Evolutionary conservation across 2,113 vertebrate genomes (phyloP), one percentile per base, ranked within the genome.

Genomic region (Reinhardtius hippoglossoides): DNA sequence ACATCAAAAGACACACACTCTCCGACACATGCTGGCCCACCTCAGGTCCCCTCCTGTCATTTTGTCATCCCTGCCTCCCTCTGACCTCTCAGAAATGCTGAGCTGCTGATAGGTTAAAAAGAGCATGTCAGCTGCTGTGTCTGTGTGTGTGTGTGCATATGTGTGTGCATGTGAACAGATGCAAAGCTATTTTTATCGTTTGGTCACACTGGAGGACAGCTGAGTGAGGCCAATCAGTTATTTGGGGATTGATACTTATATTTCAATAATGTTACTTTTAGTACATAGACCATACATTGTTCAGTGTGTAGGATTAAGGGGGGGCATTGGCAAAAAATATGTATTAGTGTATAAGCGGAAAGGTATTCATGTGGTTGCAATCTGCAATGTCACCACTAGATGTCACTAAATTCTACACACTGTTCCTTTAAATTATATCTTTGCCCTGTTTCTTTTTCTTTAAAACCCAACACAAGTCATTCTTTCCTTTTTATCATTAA

Each of bases 181-280:
- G 89, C 71, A 78, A 52, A 50, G 76, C 76, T 93, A 89, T 92
- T 90, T 89, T 73, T 91, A 91, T 44, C 48, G 24, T 59, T 81
- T 58, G 54, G 77, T 76, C 61, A 23, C n/a, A 76, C 56, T 68
- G 66, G 35, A 63, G 44, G 85, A 88, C 87, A 91, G 87, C 88
- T 90, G 89, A 81, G 27, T 13, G 20, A 9, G 40, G 54, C 57
- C 31, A 40, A n/a, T 37, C 23, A 26, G 26, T 16, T 69, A 10
- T 2, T 68, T 27, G 57, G 16, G 16, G 20, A n/a, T 71, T 31
- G 40, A 14, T 48, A 13, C 12, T 56, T 1, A 44, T 35, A 5
- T 20, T 37, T 42, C 0, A 15, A 3, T 8, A 35, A 35, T n/a
- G 16, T 50, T 12, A 23, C 27, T 1, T 42, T 31, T 5, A 9